A percentile compares a stretch with the other conserved stretches of the same genome.
Conservation (phyloP, 2,113 vertebrate genomes). For the Brachyhypopomus occidentalis region DNA sequence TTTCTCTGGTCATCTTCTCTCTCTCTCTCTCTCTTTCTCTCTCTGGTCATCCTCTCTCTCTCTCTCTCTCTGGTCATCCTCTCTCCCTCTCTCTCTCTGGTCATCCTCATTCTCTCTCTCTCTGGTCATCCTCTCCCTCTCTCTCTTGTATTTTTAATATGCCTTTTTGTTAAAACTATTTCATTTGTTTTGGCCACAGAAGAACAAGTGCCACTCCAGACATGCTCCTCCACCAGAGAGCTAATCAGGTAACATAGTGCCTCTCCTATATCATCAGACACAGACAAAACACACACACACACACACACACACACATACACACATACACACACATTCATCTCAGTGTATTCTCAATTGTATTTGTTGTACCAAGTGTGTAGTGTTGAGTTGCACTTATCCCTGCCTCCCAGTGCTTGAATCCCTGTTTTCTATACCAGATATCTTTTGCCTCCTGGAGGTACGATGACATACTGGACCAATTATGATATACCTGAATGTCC, state of each 20-base stretch:
- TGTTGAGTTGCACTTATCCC: background rate
- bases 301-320: conserved; percentile 21
- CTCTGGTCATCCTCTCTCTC: no score
- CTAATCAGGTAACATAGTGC: conserved; percentile 63
- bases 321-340: background rate
- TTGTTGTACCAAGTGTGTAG: no score
- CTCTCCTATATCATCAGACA: no score
- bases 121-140: background rate
- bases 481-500: conserved; percentile 24
- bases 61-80: background rate
- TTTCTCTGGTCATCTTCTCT: background rate
- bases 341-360: background rate
- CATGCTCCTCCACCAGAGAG: conserved; percentile 61
- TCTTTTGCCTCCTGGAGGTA: conserved; percentile 15
- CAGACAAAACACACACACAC: conserved; percentile 15
- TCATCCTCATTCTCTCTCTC: background rate
- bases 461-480: conserved; percentile 54
- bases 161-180: background rate
- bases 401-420: background rate
- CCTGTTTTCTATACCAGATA: conserved; percentile 19
- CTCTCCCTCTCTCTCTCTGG: no score
- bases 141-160: background rate
- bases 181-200: conserved; percentile 60
- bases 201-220: conserved; percentile 73
- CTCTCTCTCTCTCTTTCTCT: background rate